Evolutionary conservation across 2,113 vertebrate species (phyloP).

Genomic region (Gobiocypris rarus): DNA sequence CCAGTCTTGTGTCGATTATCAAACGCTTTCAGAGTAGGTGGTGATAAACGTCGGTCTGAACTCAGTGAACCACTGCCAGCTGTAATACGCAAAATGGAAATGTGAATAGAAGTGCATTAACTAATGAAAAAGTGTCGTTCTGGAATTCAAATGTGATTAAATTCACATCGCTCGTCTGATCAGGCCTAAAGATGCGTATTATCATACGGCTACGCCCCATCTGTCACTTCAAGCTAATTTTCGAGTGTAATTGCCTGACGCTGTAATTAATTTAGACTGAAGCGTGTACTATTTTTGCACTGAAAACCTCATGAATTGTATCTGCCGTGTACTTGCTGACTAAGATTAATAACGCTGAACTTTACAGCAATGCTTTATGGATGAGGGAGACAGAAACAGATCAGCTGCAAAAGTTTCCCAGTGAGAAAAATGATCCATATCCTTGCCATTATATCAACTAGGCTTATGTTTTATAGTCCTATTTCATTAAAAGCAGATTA

Average conservation of each 20-base stretch:
- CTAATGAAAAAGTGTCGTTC: not conserved
- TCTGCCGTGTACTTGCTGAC: not conserved
- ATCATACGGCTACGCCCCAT: slow-evolving; percentile 17
- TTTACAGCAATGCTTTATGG: not conserved
- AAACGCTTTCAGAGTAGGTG: slow-evolving; percentile 25
- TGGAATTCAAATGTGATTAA: slow-evolving; percentile 12
- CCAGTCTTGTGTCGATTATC: slow-evolving; percentile 52
- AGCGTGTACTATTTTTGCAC: slow-evolving; percentile 11
- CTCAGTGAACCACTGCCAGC: not conserved
- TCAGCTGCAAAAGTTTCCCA: not conserved
- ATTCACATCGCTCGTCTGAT: not conserved
- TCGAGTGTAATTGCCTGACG: slow-evolving; percentile 7
- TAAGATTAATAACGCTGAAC: slow-evolving; percentile 5
- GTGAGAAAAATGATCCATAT: not conserved
- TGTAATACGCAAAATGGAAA: not conserved
- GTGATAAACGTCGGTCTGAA: not conserved
- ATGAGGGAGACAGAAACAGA: not conserved
- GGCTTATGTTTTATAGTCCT: too few relatives aligned
- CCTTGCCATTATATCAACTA: not conserved
- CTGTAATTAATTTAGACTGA: slow-evolving; percentile 18
- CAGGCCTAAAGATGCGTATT: slow-evolving; percentile 4
- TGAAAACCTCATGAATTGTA: slow-evolving; percentile 7
- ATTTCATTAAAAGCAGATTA: not conserved
- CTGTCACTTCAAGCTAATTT: not conserved
- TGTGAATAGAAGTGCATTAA: not conserved